phyloP scores from a whole-genome alignment of 2,113 vertebrate genomes.

The Sciurus niger region DNA sequence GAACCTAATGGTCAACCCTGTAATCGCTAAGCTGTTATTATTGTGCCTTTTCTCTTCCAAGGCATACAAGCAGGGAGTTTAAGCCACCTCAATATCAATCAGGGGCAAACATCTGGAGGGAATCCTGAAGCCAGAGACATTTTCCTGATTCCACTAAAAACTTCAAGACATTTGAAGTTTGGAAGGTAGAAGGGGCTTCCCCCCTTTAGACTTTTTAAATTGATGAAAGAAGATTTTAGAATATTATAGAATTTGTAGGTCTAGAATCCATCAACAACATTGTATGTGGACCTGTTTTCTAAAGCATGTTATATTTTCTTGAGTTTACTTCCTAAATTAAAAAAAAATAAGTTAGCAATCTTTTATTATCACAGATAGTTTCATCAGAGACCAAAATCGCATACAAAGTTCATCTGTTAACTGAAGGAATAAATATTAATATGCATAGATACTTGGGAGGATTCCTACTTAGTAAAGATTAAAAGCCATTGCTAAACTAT shows the following conservation, averaged over 20 bases:
- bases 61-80: neutral
- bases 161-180: conserved; percentile 83
- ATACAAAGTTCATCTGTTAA: neutral
- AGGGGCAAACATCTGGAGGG: neutral
- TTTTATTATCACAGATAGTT: neutral
- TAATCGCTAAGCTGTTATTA: neutral
- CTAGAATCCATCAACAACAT: neutral
- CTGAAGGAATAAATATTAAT: conserved; percentile 47
- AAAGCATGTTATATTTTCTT: conserved; percentile 44
- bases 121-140: conserved; percentile 26
- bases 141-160: conserved; percentile 84
- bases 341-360: neutral
- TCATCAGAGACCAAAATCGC: conserved; percentile 13
- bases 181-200: neutral
- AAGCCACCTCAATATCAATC: neutral
- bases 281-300: neutral
- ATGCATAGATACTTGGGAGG: neutral
- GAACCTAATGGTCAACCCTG: neutral
- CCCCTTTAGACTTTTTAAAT: neutral
- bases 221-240: neutral
- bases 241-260: neutral
- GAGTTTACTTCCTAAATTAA: conserved; percentile 1
- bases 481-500: neutral
- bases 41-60: neutral
- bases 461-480: conserved; percentile 13